These are phyloP conservation scores for Teinopalpus imperialis DNA, from an alignment of 2,888 invertebrate species.

Conservation along the genomic window DNA sequence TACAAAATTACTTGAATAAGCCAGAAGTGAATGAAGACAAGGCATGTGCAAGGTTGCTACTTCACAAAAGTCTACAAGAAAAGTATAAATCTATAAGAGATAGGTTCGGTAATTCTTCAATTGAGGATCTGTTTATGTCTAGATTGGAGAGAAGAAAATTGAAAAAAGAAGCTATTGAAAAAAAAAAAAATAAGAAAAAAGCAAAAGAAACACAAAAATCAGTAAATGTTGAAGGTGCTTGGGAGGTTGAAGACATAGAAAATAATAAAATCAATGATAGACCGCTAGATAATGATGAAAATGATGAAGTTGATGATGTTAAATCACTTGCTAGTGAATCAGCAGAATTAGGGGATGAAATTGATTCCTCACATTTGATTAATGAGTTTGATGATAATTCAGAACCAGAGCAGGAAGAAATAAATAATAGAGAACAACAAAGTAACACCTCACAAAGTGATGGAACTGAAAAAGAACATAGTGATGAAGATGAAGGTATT, in stretches of 20 bases:
- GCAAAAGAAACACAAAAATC: conserved; percentile 41
- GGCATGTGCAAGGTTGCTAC: conserved; percentile 64
- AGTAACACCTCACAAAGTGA: conserved; percentile 25
- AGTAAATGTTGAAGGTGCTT: conserved; percentile 53
- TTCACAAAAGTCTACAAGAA: conserved; percentile 64
- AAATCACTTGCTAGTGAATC: conserved; percentile 22
- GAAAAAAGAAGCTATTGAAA: conserved; percentile 64
- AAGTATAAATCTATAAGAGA: conserved; percentile 62
- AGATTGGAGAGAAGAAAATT: conserved; percentile 62
- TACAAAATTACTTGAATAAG: conserved; percentile 59
- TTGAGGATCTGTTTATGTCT: conserved; percentile 70
- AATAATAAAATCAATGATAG: conserved; percentile 25
- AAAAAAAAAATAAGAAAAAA: conserved; percentile 50
- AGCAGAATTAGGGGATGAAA: conserved; percentile 19
- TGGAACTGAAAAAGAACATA: conserved; percentile 10
- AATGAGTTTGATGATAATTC: conserved; percentile 23
- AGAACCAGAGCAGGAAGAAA: conserved; percentile 19
- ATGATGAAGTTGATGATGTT: conserved; percentile 23
- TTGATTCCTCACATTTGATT: conserved; percentile 10
- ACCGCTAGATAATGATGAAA: conserved; percentile 8
- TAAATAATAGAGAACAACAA: conserved; percentile 21
- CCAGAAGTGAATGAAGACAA: conserved; percentile 60
- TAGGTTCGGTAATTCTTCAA: conserved; percentile 61
- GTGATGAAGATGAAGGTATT: too few species aligned
- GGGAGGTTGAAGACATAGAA: conserved; percentile 48